A percentile compares a stretch with the other conserved stretches of the same genome.
These are phyloP conservation scores for Pluvianellus socialis DNA, from an alignment of 2,113 vertebrate genomes.

Conservation along the genomic window DNA sequence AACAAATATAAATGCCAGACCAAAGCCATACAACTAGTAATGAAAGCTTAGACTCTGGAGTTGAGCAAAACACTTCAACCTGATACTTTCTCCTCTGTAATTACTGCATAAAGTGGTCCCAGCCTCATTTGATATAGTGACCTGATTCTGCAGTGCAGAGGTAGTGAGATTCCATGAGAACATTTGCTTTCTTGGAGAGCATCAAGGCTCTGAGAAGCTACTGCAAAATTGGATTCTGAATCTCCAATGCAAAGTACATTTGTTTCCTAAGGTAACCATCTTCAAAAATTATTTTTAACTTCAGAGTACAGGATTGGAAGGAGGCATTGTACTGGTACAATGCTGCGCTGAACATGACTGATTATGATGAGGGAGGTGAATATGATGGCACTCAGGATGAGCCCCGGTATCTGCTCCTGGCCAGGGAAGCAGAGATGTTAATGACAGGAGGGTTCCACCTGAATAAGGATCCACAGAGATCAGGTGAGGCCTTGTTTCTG, in stretches of 20 bases:
- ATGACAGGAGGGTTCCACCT: conserved; percentile 80
- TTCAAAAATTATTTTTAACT: not conserved
- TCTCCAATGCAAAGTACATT: not conserved
- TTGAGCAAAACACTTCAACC: not conserved
- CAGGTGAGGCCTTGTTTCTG: conserved; percentile 75
- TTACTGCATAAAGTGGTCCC: not conserved
- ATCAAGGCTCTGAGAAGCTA: not conserved
- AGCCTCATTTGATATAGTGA: not conserved
- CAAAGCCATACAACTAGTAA: not conserved
- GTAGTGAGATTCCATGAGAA: not conserved
- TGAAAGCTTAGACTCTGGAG: not conserved
- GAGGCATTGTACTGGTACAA: conserved; percentile 89
- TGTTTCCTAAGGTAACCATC: not conserved
- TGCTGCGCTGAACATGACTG: conserved; percentile 84
- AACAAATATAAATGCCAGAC: not conserved
- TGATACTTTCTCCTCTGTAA: not conserved
- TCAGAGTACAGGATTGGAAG: conserved; percentile 85
- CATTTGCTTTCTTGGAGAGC: not conserved
- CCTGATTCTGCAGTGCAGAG: not conserved
- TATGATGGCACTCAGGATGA: conserved; percentile 92
- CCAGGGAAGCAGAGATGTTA: conserved; percentile 90
- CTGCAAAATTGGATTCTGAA: not conserved
- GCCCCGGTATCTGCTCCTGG: conserved; percentile 87
- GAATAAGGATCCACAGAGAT: conserved; percentile 82
- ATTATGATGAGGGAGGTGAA: conserved; percentile 93